These are phyloP conservation scores for Podotricha telesiphe DNA, from an alignment of 2,888 invertebrate species.

Conservation along the genomic window DNA sequence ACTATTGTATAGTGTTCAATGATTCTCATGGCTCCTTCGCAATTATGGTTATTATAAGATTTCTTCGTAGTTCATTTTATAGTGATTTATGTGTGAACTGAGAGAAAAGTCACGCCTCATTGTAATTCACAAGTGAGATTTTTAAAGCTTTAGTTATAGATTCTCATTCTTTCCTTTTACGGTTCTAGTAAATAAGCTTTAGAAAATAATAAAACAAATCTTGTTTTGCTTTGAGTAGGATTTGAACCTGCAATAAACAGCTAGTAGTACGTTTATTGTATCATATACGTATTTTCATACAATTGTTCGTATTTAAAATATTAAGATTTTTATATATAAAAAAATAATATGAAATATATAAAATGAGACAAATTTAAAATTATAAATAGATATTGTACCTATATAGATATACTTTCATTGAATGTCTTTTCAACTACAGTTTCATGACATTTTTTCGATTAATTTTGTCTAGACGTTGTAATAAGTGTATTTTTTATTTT, in stretches of 20 bases:
- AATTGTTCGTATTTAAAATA: too few relatives aligned
- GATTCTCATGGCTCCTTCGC: constrained; percentile 47
- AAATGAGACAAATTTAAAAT: neutral
- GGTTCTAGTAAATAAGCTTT: too few relatives aligned
- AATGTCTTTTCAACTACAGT: neutral
- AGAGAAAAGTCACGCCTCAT: constrained; percentile 27
- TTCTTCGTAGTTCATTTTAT: constrained; percentile 43
- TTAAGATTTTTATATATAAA: too few relatives aligned
- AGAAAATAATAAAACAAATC: too few relatives aligned
- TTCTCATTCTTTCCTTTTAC: too few relatives aligned
- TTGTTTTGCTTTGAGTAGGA: too few relatives aligned
- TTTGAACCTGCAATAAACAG: too few relatives aligned
- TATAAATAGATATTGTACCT: neutral
- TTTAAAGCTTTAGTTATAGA: neutral
- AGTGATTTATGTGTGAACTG: constrained; percentile 45
- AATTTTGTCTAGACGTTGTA: constrained; percentile 36
- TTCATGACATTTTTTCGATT: constrained; percentile 9
- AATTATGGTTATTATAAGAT: constrained; percentile 42
- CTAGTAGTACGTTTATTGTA: too few relatives aligned
- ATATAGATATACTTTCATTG: neutral
- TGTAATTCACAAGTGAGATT: constrained; percentile 40
- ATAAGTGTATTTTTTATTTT: constrained; percentile 35
- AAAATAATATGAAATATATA: too few relatives aligned
- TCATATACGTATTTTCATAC: too few relatives aligned
- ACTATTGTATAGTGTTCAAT: constrained; percentile 45